Evolutionary conservation across 2,113 vertebrate species (phyloP), one percentile per base, ranked within the genome.

Genomic region (Catharus bicknelli): DNA sequence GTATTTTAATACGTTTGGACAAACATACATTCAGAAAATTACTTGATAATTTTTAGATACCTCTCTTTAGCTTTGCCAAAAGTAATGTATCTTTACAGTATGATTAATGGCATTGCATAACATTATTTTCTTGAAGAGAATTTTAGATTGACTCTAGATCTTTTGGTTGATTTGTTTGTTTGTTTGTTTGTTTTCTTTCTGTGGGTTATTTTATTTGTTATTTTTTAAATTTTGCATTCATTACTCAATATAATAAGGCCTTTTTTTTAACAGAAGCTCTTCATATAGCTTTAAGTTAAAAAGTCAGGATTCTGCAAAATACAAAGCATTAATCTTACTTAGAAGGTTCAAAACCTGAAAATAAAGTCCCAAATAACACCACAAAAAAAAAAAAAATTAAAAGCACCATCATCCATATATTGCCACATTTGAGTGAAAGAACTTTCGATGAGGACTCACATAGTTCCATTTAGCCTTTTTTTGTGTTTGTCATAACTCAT

Each of bases 291-390:
- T 72, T 26, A 47, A 34, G 12, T 48, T 67, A 43, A 79, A 83
- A 75, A 72, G 40, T 1, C 4, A 63, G 4, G 2, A 22, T 73
- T 90, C 21, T 70, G n/a, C 10, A 72, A 80, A 76, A 54, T 67
- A 25, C 5, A 34, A 86, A 62, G 1, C 10, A 68, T 30, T 73
- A n/a, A 36, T 72, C 8, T 75, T 23, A 48, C 48, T 22, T 75
- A 57, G 11, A 76, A 70, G 10, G 5, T 83, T 86, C 16, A 62
- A 86, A 79, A 66, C 4, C 26, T 43, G 18, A 57, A 83, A 75
- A 79, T 55, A 72, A 43, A 5, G 0, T 0, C 4, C 8, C 17
- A 18, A 58, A 5, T 13, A 18, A 58, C 12, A 63, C 13, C 10
- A 67, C 12, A 66, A 48, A 20, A 86, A 30, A 67, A 54, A 21